Base-by-base conservation (phyloP, 2,113 vertebrate species). In the Toxostoma redivivum region DNA sequence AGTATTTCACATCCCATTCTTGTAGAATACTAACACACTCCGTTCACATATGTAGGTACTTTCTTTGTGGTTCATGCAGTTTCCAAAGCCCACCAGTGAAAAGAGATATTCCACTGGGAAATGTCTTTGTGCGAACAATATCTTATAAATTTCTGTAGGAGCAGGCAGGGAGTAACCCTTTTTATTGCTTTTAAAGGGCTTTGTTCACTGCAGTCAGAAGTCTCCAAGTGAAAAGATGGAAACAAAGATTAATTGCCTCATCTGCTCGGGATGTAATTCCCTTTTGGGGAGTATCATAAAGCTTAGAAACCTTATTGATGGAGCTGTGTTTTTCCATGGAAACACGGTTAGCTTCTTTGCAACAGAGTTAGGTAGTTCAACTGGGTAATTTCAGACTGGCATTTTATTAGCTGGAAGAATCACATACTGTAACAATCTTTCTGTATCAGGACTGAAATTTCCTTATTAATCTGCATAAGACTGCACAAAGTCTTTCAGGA, bases 141-240 rank as follows among this genome's bases (percentile, higher is more conserved):
- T 42, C 33, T 33, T 65, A 84, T 72, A 89, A 64, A 93, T 95
- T 94, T 93, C 78, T 80, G 37, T 53, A 53, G n/a, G 40, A 65
- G 62, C 23, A 78, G 64, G 31, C 27, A 15, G 65, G 42, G 62
- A 91, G 53, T 11, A 88, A 50, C 48, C 18, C 50, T 87, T 88
- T 81, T 92, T 93, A 86, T 70, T 88, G 45, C 71, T 93, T 92
- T 94, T 69, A 90, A 87, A 91, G 54, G 74, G 38, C 35, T 94
- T 91, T 94, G 58, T 80, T 85, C 81, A 70, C 51, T 76, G 25
- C 35, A 87, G 47, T 53, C 35, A 90, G 66, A 93, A 91, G 58
- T 74, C 60, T 88, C 37, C 58, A n/a, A 72, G 44, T 33, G n/a
- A 94, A 76, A 21, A 58, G 51, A 81, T 42, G 56, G 61, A 94